Evolutionary conservation across 1,140 invertebrate genomes (phyloP), one percentile per base, ranked within the genome.

Genomic region (Macrotrachela quadricornifera): DNA sequence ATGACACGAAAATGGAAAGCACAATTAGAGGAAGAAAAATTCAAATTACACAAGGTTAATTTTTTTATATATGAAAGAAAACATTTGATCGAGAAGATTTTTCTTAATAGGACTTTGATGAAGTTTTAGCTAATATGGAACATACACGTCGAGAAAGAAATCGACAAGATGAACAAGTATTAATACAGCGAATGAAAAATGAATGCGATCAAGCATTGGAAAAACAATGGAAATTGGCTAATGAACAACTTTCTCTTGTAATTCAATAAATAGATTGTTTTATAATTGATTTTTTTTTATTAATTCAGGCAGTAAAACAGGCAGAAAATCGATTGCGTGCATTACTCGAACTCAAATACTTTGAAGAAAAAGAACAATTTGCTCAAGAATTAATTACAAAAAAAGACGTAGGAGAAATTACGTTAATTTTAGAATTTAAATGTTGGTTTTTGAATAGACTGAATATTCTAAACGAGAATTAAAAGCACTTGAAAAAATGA

Each of bases 161-260:
- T 30, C 21, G 21, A 4, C 61, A 61, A 6, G 45, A 67, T 50
- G 64, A 60, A 57, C 62, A 67, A 56, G 56, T 56, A n/a, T 56
- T 63, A n/a, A 60, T 61, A 3, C 56, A 59, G 42, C 56, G 63
- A 46, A 56, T 67, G 10, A 59, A 62, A 21, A 59, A 61, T 40
- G 60, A 65, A 51, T 54, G 67, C 21, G 63, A 68, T 54, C 49
- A 58, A 41, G 62, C 62, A 6, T 65, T 67, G 55, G 61, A 62
- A 50, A 64, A 67, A 50, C 57, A 64, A 44, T 59, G 61, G 46
- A 55, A 60, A 56, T 63, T 65, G 53, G 41, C 65, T n/a, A 61
- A 52, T 10, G 62, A 61, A 50, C 63, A 65, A 57, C 58, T 59
- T 44, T 65, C 64, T 11, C 53, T 69, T 16, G 51, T 44, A 15